Conservation (phyloP, 2,888 invertebrate genomes). For the Eupithecia exiguata region DNA sequence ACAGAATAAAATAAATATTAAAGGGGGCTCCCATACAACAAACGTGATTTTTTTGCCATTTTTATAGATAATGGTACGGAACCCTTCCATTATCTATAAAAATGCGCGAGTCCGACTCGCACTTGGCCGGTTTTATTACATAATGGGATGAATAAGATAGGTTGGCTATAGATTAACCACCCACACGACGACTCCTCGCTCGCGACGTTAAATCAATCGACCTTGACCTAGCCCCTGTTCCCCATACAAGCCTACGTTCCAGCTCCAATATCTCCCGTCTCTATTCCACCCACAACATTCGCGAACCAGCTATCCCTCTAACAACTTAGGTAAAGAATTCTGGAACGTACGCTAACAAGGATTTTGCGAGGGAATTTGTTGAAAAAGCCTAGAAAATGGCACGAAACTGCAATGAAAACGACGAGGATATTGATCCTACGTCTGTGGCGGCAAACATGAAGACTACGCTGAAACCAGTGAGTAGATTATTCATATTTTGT, state of each 20-base stretch:
- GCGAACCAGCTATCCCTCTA: slow-evolving; percentile 13
- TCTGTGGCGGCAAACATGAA: slow-evolving; percentile 67
- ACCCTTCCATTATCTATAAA: too few relatives aligned
- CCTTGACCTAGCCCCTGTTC: slow-evolving; percentile 17
- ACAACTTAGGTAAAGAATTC: not conserved
- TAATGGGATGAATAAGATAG: not conserved
- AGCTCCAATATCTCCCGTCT: slow-evolving; percentile 7
- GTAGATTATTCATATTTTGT: slow-evolving; percentile 30
- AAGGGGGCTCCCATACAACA: too few relatives aligned
- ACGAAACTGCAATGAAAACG: slow-evolving; percentile 65
- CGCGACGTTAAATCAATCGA: slow-evolving; percentile 14
- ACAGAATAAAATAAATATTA: too few relatives aligned
- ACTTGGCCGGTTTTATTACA: too few relatives aligned
- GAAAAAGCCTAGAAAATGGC: slow-evolving; percentile 52
- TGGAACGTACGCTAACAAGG: slow-evolving; percentile 9
- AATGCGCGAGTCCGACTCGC: too few relatives aligned
- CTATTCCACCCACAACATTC: not conserved
- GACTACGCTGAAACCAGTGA: slow-evolving; percentile 66
- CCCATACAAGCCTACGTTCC: slow-evolving; percentile 1
- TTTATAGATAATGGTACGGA: too few relatives aligned
- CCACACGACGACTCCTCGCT: slow-evolving; percentile 2
- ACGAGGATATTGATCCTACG: slow-evolving; percentile 67
- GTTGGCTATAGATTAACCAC: not conserved
- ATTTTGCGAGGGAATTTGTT: slow-evolving; percentile 14
- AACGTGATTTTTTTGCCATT: too few relatives aligned